These are phyloP conservation scores for Terrapene triunguis DNA, from an alignment of 2,113 vertebrate genomes.

Conservation along the genomic window DNA sequence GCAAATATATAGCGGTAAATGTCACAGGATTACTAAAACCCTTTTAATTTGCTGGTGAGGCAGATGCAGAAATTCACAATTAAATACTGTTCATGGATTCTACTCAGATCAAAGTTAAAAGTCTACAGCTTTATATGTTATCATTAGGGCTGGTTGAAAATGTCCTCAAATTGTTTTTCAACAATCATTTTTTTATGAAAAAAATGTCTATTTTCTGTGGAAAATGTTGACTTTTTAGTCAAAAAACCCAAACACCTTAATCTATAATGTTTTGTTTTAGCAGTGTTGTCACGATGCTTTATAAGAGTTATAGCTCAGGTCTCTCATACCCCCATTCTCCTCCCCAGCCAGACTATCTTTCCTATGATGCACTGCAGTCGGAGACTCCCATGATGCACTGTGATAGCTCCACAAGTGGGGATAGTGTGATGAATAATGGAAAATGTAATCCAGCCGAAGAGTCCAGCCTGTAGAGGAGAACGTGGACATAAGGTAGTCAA, in stretches of 20 bases:
- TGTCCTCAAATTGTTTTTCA: background rate
- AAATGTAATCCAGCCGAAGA: rapidly evolving
- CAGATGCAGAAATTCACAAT: background rate
- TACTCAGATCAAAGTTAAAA: background rate
- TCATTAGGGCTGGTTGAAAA: background rate
- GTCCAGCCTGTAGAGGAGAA: background rate
- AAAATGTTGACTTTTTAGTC: background rate
- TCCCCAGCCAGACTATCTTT: too few species aligned
- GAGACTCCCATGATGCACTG: rapidly evolving
- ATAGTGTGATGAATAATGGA: rapidly evolving
- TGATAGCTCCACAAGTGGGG: background rate
- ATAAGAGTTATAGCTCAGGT: background rate
- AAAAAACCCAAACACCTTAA: background rate
- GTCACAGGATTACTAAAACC: background rate
- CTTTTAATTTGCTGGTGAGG: background rate
- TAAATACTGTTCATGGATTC: background rate
- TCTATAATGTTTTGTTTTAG: background rate
- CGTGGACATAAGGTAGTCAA: background rate
- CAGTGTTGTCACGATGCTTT: background rate
- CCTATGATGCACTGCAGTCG: rapidly evolving
- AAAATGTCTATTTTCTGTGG: background rate
- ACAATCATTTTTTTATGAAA: background rate
- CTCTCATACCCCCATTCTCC: background rate
- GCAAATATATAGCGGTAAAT: background rate
- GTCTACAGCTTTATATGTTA: rapidly evolving